phyloP scores from a whole-genome alignment of 2,113 vertebrate genomes.

The Mirounga angustirostris region DNA sequence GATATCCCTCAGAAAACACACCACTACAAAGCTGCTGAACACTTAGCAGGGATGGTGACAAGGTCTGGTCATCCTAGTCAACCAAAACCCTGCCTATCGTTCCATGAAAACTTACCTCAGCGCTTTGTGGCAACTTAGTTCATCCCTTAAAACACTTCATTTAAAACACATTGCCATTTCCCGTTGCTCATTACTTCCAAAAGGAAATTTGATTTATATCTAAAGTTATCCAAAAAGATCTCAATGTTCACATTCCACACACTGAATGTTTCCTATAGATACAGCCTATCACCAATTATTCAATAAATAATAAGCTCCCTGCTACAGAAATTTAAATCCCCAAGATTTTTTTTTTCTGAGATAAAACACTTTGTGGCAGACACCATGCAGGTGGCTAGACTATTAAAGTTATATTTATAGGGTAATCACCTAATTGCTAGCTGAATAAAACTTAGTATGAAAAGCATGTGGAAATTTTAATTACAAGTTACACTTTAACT shows the following conservation, averaged over 20 bases:
- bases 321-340: conserved; percentile 54
- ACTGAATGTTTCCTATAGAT: not conserved
- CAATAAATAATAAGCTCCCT: not conserved
- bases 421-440: conserved; percentile 78
- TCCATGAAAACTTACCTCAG: not conserved
- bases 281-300: conserved; percentile 23
- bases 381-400: conserved; percentile 47
- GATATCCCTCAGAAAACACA: not conserved
- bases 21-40: not conserved
- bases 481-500: conserved; percentile 79
- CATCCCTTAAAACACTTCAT: not conserved
- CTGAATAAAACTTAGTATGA: conserved; percentile 75
- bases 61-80: not conserved
- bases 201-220: conserved; percentile 31
- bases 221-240: not conserved
- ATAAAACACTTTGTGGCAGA: conserved; percentile 62
- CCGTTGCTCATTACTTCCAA: not conserved
- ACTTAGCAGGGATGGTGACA: not conserved
- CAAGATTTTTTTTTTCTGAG: not conserved
- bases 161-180: not conserved
- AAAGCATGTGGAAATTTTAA: conserved; percentile 74
- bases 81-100: not conserved
- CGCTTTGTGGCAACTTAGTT: not conserved
- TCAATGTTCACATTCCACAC: not conserved
- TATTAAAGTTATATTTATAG: conserved; percentile 80